A percentile compares a stretch with the other conserved stretches of the same genome.
Evolutionary conservation across 2,113 vertebrate genomes (phyloP).

Genomic region (Penelope pileata): DNA sequence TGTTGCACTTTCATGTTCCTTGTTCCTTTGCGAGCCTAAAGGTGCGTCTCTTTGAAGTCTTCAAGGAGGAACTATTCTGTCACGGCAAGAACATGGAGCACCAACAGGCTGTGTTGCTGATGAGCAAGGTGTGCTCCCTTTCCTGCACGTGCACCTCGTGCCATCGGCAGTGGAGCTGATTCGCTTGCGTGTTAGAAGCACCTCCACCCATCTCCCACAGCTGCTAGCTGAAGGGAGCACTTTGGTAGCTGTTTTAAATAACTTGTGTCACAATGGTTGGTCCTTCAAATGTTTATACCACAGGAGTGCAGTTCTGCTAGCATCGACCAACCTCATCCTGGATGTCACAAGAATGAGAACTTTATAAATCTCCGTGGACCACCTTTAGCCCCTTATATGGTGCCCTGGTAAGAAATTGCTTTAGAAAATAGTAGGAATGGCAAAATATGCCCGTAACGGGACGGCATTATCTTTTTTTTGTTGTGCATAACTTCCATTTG

Average conservation of each 20-base stretch:
- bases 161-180: background rate
- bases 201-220: background rate
- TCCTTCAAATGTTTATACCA: background rate
- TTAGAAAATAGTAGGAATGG: background rate
- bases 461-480: constrained; percentile 30
- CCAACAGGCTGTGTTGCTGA: background rate
- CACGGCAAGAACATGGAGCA: background rate
- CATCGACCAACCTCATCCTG: background rate
- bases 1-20: background rate
- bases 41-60: constrained; percentile 24
- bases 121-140: background rate
- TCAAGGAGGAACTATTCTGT: background rate
- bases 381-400: background rate
- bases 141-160: background rate
- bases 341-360: background rate
- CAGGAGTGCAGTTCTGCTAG: background rate
- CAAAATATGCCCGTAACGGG: constrained; percentile 25
- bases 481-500: background rate
- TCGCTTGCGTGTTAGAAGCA: background rate
- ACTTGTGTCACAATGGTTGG: background rate
- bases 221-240: background rate
- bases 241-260: background rate
- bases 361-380: background rate
- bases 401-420: constrained; percentile 6
- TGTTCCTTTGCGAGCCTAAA: background rate